These are phyloP conservation scores for Volucella inanis DNA, from an alignment of 2,888 invertebrate genomes.

Conservation along the genomic window DNA sequence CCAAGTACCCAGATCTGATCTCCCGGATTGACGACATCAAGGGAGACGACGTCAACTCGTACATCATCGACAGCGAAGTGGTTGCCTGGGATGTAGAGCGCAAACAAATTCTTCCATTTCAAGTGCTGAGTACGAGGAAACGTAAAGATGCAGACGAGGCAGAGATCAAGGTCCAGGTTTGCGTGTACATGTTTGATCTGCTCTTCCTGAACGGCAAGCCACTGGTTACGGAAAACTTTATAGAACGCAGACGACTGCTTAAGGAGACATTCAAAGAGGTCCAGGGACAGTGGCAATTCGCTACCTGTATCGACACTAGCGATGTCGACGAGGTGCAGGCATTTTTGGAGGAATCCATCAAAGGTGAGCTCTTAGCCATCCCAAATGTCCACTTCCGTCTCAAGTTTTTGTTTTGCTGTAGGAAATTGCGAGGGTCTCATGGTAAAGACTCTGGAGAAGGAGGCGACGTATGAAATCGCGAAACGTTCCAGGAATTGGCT, in stretches of 20 bases:
- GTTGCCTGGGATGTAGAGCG: conserved; percentile 97
- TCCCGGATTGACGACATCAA: conserved; percentile 86
- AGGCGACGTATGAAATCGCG: conserved; percentile 98
- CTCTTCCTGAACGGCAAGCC: conserved; percentile 94
- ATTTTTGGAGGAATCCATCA: conserved; percentile 96
- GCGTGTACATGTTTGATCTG: conserved; percentile 98
- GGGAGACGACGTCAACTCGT: conserved; percentile 87
- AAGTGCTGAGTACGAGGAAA: conserved; percentile 96
- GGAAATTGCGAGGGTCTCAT: conserved; percentile 99
- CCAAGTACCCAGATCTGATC: conserved; percentile 98
- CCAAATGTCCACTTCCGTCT: background rate
- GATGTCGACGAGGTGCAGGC: conserved; percentile 96
- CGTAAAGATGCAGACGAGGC: conserved; percentile 89
- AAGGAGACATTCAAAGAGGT: conserved; percentile 88
- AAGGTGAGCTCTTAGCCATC: conserved; percentile 84
- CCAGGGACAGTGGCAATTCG: conserved; percentile 94
- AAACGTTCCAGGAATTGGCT: conserved; percentile 97
- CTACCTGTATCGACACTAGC: conserved; percentile 90
- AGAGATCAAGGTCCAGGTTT: conserved; percentile 89
- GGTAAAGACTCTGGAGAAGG: conserved; percentile 95
- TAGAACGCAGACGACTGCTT: conserved; percentile 89
- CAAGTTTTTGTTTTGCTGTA: conserved; percentile 28
- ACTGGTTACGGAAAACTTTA: conserved; percentile 91
- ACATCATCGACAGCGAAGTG: conserved; percentile 97
- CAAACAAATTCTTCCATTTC: conserved; percentile 97